A percentile compares a stretch with the other conserved stretches of the same genome.
Evolutionary conservation across 2,888 invertebrate species (phyloP).

Genomic region (Choristoneura rosaceana): DNA sequence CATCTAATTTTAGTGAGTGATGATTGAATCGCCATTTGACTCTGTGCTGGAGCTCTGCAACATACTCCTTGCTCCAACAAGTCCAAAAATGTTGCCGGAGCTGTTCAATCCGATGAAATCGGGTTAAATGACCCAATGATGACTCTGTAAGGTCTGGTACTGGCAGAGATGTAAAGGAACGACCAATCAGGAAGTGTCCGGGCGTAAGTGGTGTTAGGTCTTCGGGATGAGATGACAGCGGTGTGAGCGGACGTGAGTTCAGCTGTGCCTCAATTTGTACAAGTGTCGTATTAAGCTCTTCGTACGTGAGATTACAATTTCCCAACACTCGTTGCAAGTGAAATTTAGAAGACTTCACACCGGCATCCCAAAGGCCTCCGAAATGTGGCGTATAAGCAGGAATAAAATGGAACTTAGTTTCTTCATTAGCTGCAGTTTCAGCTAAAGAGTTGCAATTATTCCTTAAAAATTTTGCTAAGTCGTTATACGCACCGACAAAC

Average conservation of each 20-base stretch:
- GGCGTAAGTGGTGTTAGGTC: slow-evolving; percentile 42
- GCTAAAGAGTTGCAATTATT: slow-evolving; percentile 19
- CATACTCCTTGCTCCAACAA: slow-evolving; percentile 3
- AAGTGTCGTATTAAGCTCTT: slow-evolving; percentile 42
- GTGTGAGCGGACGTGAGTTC: slow-evolving; percentile 45
- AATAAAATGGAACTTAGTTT: slow-evolving; percentile 42
- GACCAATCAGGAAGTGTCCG: slow-evolving; percentile 46
- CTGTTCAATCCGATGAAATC: slow-evolving; percentile 26
- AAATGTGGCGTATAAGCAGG: slow-evolving; percentile 44
- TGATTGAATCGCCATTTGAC: slow-evolving; percentile 21
- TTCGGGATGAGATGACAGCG: slow-evolving; percentile 33
- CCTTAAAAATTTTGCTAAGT: slow-evolving; percentile 33
- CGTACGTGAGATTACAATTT: too few species aligned
- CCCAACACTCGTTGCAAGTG: too few species aligned
- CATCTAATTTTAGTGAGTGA: background rate
- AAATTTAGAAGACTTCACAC: too few species aligned
- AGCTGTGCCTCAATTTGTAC: slow-evolving; percentile 45
- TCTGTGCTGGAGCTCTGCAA: slow-evolving; percentile 20
- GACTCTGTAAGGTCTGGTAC: background rate
- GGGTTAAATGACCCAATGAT: background rate
- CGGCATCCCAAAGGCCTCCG: too few species aligned
- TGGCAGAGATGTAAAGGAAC: slow-evolving; percentile 41
- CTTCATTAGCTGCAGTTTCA: slow-evolving; percentile 29
- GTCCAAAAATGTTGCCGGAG: slow-evolving; percentile 37
- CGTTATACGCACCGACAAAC: too few species aligned